phyloP scores from a whole-genome alignment of 2,113 vertebrate genomes.

The Ammodytes marinus region DNA sequence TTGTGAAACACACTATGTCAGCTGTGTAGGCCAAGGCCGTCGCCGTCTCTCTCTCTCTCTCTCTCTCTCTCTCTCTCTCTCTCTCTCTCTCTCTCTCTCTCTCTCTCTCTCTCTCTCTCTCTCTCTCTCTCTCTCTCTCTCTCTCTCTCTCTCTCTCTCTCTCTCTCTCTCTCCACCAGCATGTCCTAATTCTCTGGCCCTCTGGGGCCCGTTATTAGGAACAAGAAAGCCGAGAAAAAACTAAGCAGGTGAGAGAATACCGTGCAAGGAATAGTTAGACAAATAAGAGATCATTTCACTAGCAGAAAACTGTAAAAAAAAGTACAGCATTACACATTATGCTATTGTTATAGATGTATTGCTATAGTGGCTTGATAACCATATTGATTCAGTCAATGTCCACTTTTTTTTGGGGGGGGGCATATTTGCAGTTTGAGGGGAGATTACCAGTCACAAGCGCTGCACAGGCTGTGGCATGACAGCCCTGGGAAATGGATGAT shows the following conservation, averaged over 20 bases:
- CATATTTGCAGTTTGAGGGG: constrained; percentile 28
- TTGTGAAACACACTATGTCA: constrained; percentile 58
- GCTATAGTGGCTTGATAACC: constrained; percentile 16
- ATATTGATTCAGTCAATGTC: constrained; percentile 28
- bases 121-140: background rate
- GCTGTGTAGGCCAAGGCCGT: constrained; percentile 33
- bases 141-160: constrained; percentile 9
- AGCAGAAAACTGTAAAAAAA: constrained; percentile 7
- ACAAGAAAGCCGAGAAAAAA: constrained; percentile 18
- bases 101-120: background rate
- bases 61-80: constrained; percentile 13
- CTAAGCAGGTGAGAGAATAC: background rate
- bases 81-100: constrained; percentile 13
- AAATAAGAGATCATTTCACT: background rate
- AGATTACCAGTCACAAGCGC: constrained; percentile 49
- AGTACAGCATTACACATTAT: background rate
- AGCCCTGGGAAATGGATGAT: constrained; percentile 65
- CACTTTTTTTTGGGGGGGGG: constrained; percentile 11
- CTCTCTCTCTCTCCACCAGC: constrained; percentile 3
- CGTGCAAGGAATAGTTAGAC: background rate
- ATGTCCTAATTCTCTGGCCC: constrained; percentile 39
- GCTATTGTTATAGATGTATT: background rate
- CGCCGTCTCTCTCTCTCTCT: constrained; percentile 24
- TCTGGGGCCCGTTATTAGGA: constrained; percentile 45
- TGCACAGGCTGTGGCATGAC: constrained; percentile 48